Evolutionary conservation across 2,888 invertebrate species (phyloP).

Genomic region (Lithophane ornitopus): DNA sequence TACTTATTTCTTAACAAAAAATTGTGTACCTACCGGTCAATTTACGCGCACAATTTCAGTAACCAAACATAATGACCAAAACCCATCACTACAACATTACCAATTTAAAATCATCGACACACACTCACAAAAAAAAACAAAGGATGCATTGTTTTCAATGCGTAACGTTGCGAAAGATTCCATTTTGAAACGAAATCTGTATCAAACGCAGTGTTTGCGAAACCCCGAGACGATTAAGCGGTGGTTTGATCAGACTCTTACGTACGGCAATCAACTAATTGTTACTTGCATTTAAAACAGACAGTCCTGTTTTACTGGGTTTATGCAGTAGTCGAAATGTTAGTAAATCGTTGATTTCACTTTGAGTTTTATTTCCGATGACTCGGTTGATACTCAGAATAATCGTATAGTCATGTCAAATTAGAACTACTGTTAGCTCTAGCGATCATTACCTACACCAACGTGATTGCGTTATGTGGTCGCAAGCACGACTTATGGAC

Average conservation of each 20-base stretch:
- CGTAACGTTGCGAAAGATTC: constrained; percentile 56
- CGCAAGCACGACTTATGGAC: not conserved
- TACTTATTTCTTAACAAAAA: not conserved
- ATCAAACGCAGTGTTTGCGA: constrained; percentile 57
- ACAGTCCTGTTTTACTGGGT: constrained; percentile 23
- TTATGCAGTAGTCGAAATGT: constrained; percentile 14
- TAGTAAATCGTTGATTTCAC: constrained; percentile 12
- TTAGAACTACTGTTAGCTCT: not conserved
- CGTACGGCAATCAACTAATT: constrained; percentile 64
- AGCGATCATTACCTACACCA: not conserved
- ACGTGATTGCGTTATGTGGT: not conserved
- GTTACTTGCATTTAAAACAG: constrained; percentile 57
- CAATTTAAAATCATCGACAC: constrained; percentile 51
- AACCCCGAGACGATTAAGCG: constrained; percentile 60
- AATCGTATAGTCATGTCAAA: not conserved
- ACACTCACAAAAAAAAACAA: constrained; percentile 57
- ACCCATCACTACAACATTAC: constrained; percentile 27
- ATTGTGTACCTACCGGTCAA: constrained; percentile 1
- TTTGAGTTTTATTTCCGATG: constrained; percentile 3
- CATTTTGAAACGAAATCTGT: constrained; percentile 64
- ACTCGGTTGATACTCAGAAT: not conserved
- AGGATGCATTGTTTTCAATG: constrained; percentile 63
- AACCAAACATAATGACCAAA: constrained; percentile 12
- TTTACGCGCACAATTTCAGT: constrained; percentile 26
- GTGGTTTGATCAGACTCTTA: constrained; percentile 65